Evolutionary conservation across 2,888 invertebrate species (phyloP), one percentile per base, ranked within the genome.

Genomic region (Abrostola triplasia): DNA sequence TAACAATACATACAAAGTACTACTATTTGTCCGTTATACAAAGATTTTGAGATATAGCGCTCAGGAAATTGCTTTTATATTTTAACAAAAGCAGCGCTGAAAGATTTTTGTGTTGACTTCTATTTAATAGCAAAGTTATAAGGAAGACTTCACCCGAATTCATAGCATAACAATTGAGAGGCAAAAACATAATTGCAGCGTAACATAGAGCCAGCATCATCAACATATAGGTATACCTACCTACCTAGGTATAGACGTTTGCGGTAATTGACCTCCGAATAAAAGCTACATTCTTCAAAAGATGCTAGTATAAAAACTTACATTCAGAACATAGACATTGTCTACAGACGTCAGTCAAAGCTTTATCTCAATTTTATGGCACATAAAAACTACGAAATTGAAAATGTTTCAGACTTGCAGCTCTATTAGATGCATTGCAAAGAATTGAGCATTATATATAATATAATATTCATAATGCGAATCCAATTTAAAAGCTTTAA

Each of bases 131-230:
- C 53, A 59, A 47, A 64, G 40, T 52, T 63, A 59, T 54, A 55
- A 70, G 48, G 58, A 75, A 78, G 52, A 77, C 59, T 59, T 66
- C 59, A 57, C 13, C 41, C 10, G 49, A 64, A 66, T 57, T 58
- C 48, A 60, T 63, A 52, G 50, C 42, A 37, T 13, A 59, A 59
- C 52, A 50, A 64, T 68, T 35, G 56, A 44, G 38, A 48, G 13
- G 59, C 54, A 76, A 73, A 80, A 78, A 80, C 51, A 68, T 70
- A 73, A 78, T 75, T 73, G 58, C 53, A 61, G 55, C 58, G 60
- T 64, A 67, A 53, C 38, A 55, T 44, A 58, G 41, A 72, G 64
- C 57, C 51, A 50, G 54, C 64, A 65, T 9, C 9, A 64, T 56
- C 62, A 64, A 66, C 73, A 59, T 35, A 47, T 50, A 47, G 12